Evolutionary conservation across 2,888 invertebrate species (phyloP).

Genomic region (Formica aserva): DNA sequence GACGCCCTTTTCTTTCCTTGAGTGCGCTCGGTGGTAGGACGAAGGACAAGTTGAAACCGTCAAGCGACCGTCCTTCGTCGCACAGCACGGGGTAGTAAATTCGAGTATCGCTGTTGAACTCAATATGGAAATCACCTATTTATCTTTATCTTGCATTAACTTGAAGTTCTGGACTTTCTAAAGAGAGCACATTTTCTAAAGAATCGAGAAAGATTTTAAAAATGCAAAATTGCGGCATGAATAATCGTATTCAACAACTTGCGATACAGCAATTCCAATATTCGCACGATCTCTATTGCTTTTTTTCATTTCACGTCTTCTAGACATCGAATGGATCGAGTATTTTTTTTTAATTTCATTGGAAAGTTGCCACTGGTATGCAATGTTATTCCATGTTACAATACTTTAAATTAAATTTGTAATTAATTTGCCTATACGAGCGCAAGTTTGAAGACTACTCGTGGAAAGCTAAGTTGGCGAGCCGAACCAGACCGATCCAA

Average conservation of each 20-base stretch:
- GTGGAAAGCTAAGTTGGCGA: slow-evolving; percentile 34
- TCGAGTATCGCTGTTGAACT: slow-evolving; percentile 32
- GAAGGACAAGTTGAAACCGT: slow-evolving; percentile 49
- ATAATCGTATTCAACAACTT: not conserved
- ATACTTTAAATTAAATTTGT: slow-evolving; percentile 54
- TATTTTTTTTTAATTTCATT: not conserved
- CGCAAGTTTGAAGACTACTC: slow-evolving; percentile 46
- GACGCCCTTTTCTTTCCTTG: slow-evolving; percentile 63
- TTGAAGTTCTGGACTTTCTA: not conserved
- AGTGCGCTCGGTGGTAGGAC: slow-evolving; percentile 55
- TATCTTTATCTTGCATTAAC: not conserved
- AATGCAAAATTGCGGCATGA: not conserved
- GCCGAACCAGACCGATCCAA: slow-evolving; percentile 4
- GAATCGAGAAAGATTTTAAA: not conserved
- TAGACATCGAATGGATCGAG: not conserved
- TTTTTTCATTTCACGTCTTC: not conserved
- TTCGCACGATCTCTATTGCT: not conserved
- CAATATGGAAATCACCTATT: slow-evolving; percentile 7
- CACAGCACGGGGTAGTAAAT: not conserved
- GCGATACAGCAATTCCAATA: not conserved
- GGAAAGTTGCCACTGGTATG: slow-evolving; percentile 20
- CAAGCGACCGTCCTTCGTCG: slow-evolving; percentile 54
- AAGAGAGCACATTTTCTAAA: not conserved
- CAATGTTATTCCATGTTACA: slow-evolving; percentile 34
- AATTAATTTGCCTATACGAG: slow-evolving; percentile 44